Base-by-base conservation (phyloP, 1,140 invertebrate genomes). In the Papilio dardanus region DNA sequence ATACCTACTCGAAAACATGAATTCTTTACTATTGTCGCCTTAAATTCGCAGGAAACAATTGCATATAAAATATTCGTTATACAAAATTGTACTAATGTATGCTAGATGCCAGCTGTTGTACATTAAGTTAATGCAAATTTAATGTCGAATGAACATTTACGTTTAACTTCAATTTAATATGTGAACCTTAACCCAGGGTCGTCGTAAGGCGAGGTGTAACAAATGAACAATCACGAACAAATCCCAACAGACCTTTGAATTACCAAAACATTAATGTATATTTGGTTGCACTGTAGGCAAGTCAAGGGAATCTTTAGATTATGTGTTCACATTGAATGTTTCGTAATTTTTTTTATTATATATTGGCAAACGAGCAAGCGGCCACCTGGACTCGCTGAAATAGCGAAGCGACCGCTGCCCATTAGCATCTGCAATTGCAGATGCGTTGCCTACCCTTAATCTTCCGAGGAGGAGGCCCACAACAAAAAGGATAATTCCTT, bases 221-320 rank as follows among this genome's bases (percentile, higher is more conserved):
- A 46, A 46, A 46, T 46, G n/a, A 46, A 19, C 42, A 46, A 46
- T 46, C 42, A 46, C 42, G 42, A 46, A n/a, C 40, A 42, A 42
- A 42, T 16, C 42, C 16, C 4, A 46, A 16, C 16, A 4, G 16
- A 46, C 16, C 16, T 46, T 46, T 46, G 42, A 46, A 46, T 46
- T 46, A 46, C 12, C 16, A 42, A 42, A 46, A 6, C 16, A n/a
- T 46, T 46, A 46, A n/a, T 6, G 0, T 2, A 46, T 6, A 5
- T 5, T 42, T n/a, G 5, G 5, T 16, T 42, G 2, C 4, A 16
- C 2, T 16, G 16, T 35, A 5, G 33, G 4, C 33, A 35, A 35
- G 2, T 10, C 12, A 8, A 1, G 8, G 7, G 35, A 37, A 10
- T 37, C n/a, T n/a, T n/a, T n/a, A n/a, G n/a, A n/a, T n/a, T n/a